Evolutionary conservation across 2,888 invertebrate genomes (phyloP).

Genomic region (Eristalis intricaria): DNA sequence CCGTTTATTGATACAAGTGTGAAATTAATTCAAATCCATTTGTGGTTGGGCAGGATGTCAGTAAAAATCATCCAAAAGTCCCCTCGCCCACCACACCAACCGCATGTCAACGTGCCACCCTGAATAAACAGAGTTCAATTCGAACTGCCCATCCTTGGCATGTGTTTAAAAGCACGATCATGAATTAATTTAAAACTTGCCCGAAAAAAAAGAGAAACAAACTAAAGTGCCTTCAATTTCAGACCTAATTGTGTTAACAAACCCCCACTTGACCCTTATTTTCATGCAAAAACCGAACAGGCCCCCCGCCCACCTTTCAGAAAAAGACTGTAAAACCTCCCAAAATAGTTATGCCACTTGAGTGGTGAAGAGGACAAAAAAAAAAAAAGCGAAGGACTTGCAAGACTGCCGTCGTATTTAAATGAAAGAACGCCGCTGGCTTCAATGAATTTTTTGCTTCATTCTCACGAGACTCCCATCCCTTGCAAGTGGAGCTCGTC

Average conservation of each 20-base stretch:
- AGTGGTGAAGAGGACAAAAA: not conserved
- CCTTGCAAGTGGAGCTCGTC: not conserved
- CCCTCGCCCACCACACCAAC: too few relatives aligned
- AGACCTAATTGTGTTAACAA: not conserved
- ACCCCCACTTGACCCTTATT: not conserved
- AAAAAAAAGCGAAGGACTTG: not conserved
- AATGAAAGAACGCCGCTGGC: not conserved
- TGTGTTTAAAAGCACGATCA: not conserved
- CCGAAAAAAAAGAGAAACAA: not conserved
- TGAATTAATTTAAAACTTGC: not conserved
- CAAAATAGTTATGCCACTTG: not conserved
- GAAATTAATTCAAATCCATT: too few relatives aligned
- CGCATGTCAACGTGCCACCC: too few relatives aligned
- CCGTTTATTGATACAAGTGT: too few relatives aligned
- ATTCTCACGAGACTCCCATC: not conserved
- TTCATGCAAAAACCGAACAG: not conserved
- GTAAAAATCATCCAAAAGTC: too few relatives aligned
- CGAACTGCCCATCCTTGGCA: too few relatives aligned
- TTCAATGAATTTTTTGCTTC: not conserved
- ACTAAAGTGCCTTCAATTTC: not conserved
- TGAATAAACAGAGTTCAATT: too few relatives aligned
- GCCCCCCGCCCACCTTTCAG: not conserved
- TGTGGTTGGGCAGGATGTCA: too few relatives aligned
- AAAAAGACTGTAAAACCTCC: not conserved
- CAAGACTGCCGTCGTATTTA: not conserved